These are phyloP conservation scores for Rhyacophila evoluta DNA, from an alignment of 2,888 invertebrate genomes.

Conservation along the genomic window DNA sequence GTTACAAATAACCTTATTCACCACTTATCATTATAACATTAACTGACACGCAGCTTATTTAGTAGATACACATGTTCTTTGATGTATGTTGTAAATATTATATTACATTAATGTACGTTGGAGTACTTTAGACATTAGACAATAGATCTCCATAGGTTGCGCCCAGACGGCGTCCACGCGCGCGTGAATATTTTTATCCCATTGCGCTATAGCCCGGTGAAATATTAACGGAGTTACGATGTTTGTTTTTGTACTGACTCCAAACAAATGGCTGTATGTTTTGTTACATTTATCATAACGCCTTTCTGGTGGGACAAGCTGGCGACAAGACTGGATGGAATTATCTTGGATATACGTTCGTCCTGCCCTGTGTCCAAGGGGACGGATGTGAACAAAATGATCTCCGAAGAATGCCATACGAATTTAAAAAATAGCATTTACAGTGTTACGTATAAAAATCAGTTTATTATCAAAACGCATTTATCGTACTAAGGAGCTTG, in stretches of 20 bases:
- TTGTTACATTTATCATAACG: slow-evolving; percentile 40
- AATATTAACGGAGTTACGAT: slow-evolving; percentile 5
- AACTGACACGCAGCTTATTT: too few species aligned
- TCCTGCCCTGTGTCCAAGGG: neutral
- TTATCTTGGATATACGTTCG: neutral
- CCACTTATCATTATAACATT: too few species aligned
- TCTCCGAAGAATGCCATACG: neutral
- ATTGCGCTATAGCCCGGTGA: neutral
- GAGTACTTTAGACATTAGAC: too few species aligned
- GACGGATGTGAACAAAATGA: neutral
- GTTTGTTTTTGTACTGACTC: slow-evolving; percentile 31
- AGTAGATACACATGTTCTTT: too few species aligned
- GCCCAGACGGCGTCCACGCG: neutral
- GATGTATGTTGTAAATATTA: too few species aligned
- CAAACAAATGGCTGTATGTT: slow-evolving; percentile 31
- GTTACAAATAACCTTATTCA: too few species aligned
- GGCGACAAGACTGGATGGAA: slow-evolving; percentile 38
- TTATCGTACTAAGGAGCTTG: too few species aligned
- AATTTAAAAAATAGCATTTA: too few species aligned
- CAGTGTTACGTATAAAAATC: too few species aligned
- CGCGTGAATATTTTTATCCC: neutral
- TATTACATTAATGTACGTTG: too few species aligned
- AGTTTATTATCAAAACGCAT: too few species aligned
- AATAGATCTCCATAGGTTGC: neutral
- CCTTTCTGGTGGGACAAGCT: slow-evolving; percentile 31